Base-by-base conservation (phyloP, 1,140 invertebrate genomes). In the Zophobas atratus region DNA sequence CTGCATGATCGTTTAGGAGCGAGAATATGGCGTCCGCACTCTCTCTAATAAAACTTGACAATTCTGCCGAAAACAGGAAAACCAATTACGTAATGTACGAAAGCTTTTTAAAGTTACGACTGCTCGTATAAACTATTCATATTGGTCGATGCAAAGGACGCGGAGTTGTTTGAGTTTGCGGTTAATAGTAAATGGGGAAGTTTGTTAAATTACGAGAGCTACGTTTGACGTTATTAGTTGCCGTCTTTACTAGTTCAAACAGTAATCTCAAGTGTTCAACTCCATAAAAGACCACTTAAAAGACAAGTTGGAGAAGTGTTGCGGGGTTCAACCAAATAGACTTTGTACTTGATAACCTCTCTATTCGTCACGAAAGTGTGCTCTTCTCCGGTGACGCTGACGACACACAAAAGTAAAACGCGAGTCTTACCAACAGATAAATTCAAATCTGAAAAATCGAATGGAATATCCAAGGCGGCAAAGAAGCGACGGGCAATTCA, bases 261-360 rank as follows among this genome's bases (percentile, higher is more conserved):
- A 67, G 60, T 67, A 67, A 67, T 67, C 60, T 67, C 60, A 67
- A 67, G 60, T 67, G 60, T 67, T 67, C 60, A 67, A 46, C 60
- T 67, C 60, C 39, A 67, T 67, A 67, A 67, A 67, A 67, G 60
- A 67, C 70, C 70, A 72, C 70, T 72, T 53, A 55, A 72, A 72
- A 72, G 51, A 51, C 70, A 72, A 72, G 70, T 72, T 72, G 70
- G 70, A 53, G 70, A 72, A 53, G 70, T 72, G 70, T 55, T 55
- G 48, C 51, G 51, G 51, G 70, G 48, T 51, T 72, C 70, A 72
- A 36, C 60, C 39, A 67, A 67, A 67, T 67, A 67, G 60, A 67
- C 38, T 67, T 43, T 67, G 60, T 67, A 67, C 60, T 67, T 67
- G 60, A 67, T 67, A 67, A 67, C 60, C 60, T 67, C 60, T 67